These are phyloP conservation scores for Setophaga kirtlandii DNA, from an alignment of 2,113 vertebrate species.

Conservation along the genomic window DNA sequence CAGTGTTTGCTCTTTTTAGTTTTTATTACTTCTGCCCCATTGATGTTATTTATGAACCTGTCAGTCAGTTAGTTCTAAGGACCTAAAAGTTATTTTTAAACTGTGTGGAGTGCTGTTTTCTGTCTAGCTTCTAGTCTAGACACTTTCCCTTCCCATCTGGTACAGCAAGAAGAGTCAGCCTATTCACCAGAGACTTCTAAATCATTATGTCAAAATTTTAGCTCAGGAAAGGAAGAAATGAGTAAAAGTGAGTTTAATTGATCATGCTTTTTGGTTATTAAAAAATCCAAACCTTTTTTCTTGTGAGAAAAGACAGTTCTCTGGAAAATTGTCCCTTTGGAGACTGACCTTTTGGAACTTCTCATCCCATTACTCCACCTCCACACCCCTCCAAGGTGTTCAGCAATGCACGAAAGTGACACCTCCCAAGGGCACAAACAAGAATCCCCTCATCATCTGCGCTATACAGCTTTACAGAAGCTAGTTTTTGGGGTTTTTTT, in stretches of 20 bases:
- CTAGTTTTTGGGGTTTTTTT: neutral
- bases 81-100: neutral
- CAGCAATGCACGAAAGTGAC: neutral
- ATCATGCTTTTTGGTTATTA: neutral
- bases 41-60: neutral
- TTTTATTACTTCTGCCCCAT: neutral
- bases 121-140: neutral
- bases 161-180: neutral
- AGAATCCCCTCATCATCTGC: fast-evolving
- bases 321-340: neutral
- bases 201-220: neutral
- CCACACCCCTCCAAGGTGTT: neutral
- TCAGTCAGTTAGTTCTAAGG: neutral
- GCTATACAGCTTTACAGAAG: neutral
- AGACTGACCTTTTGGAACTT: neutral
- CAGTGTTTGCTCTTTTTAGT: neutral
- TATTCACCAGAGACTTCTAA: neutral
- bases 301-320: neutral
- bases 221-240: neutral
- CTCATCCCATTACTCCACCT: neutral
- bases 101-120: neutral
- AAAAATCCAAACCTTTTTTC: neutral
- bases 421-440: neutral
- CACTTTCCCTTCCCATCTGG: neutral
- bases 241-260: neutral